Conservation (phyloP, 1,140 invertebrate genomes). For the Paraescarpia echinospica region DNA sequence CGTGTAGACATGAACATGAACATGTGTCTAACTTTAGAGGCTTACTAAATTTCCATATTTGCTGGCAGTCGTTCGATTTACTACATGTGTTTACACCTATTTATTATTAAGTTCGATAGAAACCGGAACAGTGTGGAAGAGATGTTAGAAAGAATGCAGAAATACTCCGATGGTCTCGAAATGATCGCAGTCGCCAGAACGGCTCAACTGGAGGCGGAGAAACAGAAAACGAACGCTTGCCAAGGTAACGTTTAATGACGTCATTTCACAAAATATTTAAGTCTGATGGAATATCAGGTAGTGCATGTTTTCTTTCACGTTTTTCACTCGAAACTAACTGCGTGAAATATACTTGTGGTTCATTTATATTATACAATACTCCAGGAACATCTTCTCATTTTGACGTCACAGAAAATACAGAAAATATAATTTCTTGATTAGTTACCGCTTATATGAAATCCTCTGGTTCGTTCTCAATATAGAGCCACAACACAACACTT, state of each 20-base stretch:
- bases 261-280: too few relatives aligned
- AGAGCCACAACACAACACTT: too few relatives aligned
- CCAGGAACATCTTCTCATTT: neutral
- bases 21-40: too few relatives aligned
- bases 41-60: too few relatives aligned
- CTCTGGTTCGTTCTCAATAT: too few relatives aligned
- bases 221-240: conserved; percentile 88
- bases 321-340: too few relatives aligned
- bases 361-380: too few relatives aligned
- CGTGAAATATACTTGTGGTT: too few relatives aligned
- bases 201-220: conserved; percentile 83
- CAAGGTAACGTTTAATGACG: conserved; percentile 63
- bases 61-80: neutral
- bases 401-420: neutral
- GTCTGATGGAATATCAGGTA: too few relatives aligned
- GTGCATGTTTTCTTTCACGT: too few relatives aligned
- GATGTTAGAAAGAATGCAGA: conserved; percentile 91
- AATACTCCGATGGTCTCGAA: conserved; percentile 88
- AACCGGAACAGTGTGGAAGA: conserved; percentile 79
- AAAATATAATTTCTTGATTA: neutral
- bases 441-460: too few relatives aligned
- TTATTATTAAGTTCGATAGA: neutral
- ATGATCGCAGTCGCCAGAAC: conserved; percentile 82
- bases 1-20: too few relatives aligned
- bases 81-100: neutral